Evolutionary conservation across 2,797 vertebrate species (phyloP).

Genomic region (Xiphorhynchus erythropygius): DNA sequence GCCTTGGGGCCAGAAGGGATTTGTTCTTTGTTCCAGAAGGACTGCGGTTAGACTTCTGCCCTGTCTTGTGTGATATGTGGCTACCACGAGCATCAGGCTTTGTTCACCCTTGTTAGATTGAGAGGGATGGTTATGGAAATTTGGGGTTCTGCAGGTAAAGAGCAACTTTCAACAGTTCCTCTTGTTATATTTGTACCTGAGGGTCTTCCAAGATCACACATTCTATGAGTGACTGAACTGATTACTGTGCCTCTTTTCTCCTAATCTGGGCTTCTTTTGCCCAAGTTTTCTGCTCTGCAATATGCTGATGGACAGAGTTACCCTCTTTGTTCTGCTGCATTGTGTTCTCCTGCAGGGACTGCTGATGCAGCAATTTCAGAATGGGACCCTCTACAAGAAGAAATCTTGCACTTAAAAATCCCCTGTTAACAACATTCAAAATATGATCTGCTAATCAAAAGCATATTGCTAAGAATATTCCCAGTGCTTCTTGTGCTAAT

Average conservation of each 20-base stretch:
- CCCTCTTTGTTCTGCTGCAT: neutral
- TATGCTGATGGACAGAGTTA: neutral
- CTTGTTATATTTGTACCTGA: neutral
- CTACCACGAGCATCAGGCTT: neutral
- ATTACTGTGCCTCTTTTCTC: neutral
- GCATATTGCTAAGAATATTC: constrained; percentile 42
- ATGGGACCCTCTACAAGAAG: constrained; percentile 4
- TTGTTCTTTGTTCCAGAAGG: neutral
- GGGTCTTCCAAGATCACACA: neutral
- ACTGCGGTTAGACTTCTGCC: neutral
- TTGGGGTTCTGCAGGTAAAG: neutral
- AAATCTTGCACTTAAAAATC: constrained; percentile 23
- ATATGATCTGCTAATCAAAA: constrained; percentile 50
- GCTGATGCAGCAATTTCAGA: constrained; percentile 37
- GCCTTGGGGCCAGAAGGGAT: neutral
- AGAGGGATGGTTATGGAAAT: neutral
- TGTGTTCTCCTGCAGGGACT: neutral
- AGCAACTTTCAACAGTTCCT: neutral
- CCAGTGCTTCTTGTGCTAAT: constrained; percentile 45
- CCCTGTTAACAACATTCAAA: constrained; percentile 37
- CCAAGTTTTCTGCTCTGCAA: neutral
- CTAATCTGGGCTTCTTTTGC: neutral
- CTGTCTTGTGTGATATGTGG: neutral
- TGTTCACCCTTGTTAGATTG: neutral
- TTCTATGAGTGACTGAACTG: neutral